phyloP scores from a whole-genome alignment of 1,140 invertebrate species.

The Carposina sasakii region DNA sequence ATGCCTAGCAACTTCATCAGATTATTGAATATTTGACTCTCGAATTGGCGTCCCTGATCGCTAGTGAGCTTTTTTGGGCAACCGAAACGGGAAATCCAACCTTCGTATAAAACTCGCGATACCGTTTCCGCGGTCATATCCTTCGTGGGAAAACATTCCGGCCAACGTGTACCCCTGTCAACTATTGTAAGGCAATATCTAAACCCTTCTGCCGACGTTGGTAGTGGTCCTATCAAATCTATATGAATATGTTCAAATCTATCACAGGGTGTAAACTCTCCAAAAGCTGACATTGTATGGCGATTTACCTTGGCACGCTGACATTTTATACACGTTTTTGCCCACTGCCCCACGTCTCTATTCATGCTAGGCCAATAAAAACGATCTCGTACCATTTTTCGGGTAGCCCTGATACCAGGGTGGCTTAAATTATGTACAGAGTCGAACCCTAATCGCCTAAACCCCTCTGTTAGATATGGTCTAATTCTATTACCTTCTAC shows the following conservation, averaged over 20 bases:
- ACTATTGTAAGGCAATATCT: slow-evolving; percentile 50
- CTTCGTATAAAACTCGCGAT: slow-evolving; percentile 28
- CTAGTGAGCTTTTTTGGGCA: no score
- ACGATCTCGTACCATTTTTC: slow-evolving; percentile 17
- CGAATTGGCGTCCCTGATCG: no score
- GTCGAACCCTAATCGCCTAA: neutral
- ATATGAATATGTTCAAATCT: slow-evolving; percentile 22
- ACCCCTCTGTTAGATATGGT: slow-evolving; percentile 1
- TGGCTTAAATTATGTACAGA: slow-evolving; percentile 26
- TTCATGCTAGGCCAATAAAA: slow-evolving; percentile 36
- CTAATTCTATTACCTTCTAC: neutral
- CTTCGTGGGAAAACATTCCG: slow-evolving; percentile 42
- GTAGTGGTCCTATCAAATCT: slow-evolving; percentile 37
- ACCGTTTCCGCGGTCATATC: slow-evolving; percentile 40
- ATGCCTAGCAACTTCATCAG: no score
- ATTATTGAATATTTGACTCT: no score
- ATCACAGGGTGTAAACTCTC: neutral
- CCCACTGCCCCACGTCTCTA: slow-evolving; percentile 18
- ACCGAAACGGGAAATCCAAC: slow-evolving; percentile 34
- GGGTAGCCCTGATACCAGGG: slow-evolving; percentile 23
- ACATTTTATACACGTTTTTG: slow-evolving; percentile 24
- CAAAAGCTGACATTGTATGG: slow-evolving; percentile 12
- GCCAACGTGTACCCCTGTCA: slow-evolving; percentile 59
- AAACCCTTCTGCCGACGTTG: slow-evolving; percentile 31
- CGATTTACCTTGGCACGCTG: slow-evolving; percentile 25